Conservation (phyloP, 2,888 invertebrate species). For the Rhagophthalmus giganteus region DNA sequence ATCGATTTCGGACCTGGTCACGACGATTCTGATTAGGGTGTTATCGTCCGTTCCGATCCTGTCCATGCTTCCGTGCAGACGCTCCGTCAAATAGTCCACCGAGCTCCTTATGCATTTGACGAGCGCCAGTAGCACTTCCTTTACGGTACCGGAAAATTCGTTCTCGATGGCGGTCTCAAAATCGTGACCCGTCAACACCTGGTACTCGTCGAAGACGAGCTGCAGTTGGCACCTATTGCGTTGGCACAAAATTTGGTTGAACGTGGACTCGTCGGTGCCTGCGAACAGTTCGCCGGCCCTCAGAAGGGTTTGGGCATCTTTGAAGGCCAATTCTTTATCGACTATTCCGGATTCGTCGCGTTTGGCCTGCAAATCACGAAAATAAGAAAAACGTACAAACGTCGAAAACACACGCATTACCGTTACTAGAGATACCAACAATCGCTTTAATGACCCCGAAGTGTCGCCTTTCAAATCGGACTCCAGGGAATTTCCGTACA, state of each 20-base stretch:
- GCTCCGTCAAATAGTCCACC: slow-evolving; percentile 79
- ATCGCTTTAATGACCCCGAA: slow-evolving; percentile 86
- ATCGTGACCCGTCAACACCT: slow-evolving; percentile 74
- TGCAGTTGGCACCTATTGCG: slow-evolving; percentile 70
- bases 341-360: slow-evolving; percentile 78
- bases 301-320: slow-evolving; percentile 80
- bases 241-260: slow-evolving; percentile 81
- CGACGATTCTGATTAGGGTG: slow-evolving; percentile 81
- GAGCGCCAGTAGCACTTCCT: slow-evolving; percentile 77
- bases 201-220: slow-evolving; percentile 66
- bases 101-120: slow-evolving; percentile 72
- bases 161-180: slow-evolving; percentile 78
- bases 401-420: slow-evolving; percentile 40
- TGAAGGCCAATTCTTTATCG: slow-evolving; percentile 71
- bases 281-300: slow-evolving; percentile 69
- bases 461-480: slow-evolving; percentile 85
- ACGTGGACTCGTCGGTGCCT: slow-evolving; percentile 85
- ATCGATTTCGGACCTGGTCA: slow-evolving; percentile 82
- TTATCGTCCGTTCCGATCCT: slow-evolving; percentile 87
- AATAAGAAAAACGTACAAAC: neutral
- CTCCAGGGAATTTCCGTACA: slow-evolving; percentile 78
- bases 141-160: slow-evolving; percentile 77
- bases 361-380: slow-evolving; percentile 62
- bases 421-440: slow-evolving; percentile 82
- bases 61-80: slow-evolving; percentile 85